Evolutionary conservation across 2,113 vertebrate species (phyloP), one percentile per base, ranked within the genome.

Genomic region (Gobius niger): DNA sequence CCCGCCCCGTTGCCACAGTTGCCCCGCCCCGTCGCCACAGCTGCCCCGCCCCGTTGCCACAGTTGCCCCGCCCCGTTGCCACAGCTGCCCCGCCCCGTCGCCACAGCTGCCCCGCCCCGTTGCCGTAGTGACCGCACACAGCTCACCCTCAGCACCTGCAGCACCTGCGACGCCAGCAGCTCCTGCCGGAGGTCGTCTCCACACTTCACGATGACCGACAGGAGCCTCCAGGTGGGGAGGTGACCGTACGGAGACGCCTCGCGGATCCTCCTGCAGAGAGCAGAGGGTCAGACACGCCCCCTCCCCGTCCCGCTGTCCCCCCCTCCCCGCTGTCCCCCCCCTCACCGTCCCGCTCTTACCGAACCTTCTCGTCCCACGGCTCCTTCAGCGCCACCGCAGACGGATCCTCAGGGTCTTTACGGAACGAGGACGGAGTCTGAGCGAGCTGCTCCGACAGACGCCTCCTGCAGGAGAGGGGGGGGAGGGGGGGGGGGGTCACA

Each of bases 291-390:
- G 24, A 24, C 24, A 2, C 24, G 1, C 24, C 24, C 24, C 24
- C 24, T 3, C 24, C 24, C 24, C 24, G 1, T 3, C 24, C 24
- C 24, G 24, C 24, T 24, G 24, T 3, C 24, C 24, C 24, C 24
- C 24, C 24, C 24, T 3, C 24, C 24, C 24, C 24, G 24, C 24
- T 24, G 24, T 3, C 24, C 24, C 24, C 24, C 24, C 24, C 24
- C 24, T 3, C 24, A 3, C 3, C 24, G 1, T 24, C 3, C 24
- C 24, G 24, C 40, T 60, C 40, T 4, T 24, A 96, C 97, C 95
- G 90, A 75, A 98, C 97, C 94, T 98, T 98, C 82, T 98, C 97
- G 88, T 97, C 94, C 97, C 97, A 98, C 12, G 97, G 97, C 68
- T 98, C 97, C 73, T 98, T 98, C 63, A 98, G 94, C 47, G 96